Evolutionary conservation across 1,140 invertebrate genomes (phyloP), one percentile per base, ranked within the genome.

Genomic region (Oreohelix idahoensis): DNA sequence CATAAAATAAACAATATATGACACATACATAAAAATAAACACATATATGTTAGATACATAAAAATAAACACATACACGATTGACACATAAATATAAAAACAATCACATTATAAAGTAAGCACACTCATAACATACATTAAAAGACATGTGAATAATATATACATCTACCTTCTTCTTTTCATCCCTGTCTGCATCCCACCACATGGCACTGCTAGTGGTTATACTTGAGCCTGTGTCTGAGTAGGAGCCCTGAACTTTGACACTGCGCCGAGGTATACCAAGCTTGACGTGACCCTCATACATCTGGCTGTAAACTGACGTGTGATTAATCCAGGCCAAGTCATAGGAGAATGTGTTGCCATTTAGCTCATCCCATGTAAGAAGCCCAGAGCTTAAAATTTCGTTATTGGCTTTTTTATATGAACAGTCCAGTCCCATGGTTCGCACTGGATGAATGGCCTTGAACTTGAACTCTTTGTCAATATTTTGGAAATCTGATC

Each of bases 181-280:
- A 73, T 91, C 88, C n/a, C 76, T 84, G 35, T 88, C 87, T 38
- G 88, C 86, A 87, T 91, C 89, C 90, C 90, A 91, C 51, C 87
- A 76, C 23, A 90, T 29, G 4, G 85, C 74, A 49, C 73, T 66
- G 32, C 58, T 66, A 17, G 82, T 74, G 26, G 51, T 53, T 26
- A 63, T 23, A 23, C 23, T 73, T 1, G 58, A 63, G 2, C 75
- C 84, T 17, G 78, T 73, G 75, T 84, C 70, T 42, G 74, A 83
- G 81, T 81, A 84, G 13, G 83, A 53, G 20, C 81, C 84, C 42
- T 76, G 69, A 10, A 83, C 51, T 79, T 86, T 83, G 26, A 86
- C 70, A 49, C 78, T 86, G 26, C 86, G 83, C 70, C 74, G 73
- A 17, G 86, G 86, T 0, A 83, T 36, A 1, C 63, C 83, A 39